Evolutionary conservation across 2,797 vertebrate genomes (phyloP).

Genomic region (Champsocephalus gunnari): DNA sequence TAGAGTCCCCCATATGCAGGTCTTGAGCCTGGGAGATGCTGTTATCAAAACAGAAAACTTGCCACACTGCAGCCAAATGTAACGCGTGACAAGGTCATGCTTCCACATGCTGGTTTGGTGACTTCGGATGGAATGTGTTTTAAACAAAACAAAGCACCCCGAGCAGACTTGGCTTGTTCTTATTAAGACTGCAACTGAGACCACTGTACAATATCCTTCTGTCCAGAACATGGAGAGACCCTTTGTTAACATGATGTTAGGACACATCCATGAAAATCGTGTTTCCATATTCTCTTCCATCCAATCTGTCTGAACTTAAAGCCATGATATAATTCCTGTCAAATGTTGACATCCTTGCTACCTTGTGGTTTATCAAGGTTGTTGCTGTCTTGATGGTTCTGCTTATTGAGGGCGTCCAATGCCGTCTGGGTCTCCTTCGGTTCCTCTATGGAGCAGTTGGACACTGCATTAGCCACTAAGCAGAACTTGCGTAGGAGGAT

Average conservation of each 20-base stretch:
- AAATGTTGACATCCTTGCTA: constrained; percentile 16
- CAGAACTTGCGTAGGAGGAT: constrained; percentile 93
- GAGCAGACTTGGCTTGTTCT: constrained; percentile 27
- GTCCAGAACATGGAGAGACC: not conserved
- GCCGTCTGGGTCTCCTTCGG: constrained; percentile 79
- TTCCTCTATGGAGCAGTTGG: constrained; percentile 86
- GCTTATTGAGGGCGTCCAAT: constrained; percentile 73
- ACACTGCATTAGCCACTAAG: constrained; percentile 91
- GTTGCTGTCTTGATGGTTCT: constrained; percentile 58
- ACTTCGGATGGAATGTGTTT: constrained; percentile 51
- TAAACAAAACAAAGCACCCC: constrained; percentile 38
- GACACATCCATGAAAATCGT: constrained; percentile 9
- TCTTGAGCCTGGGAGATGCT: constrained; percentile 4
- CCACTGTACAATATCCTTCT: constrained; percentile 19
- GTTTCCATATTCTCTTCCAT: constrained; percentile 23
- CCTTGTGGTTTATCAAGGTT: constrained; percentile 64
- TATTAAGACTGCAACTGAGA: constrained; percentile 2
- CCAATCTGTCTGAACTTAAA: not conserved
- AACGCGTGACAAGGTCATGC: constrained; percentile 44
- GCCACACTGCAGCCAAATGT: constrained; percentile 29
- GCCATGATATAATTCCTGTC: not conserved
- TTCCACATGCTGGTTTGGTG: constrained; percentile 68
- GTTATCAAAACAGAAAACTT: constrained; percentile 7
- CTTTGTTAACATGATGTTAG: not conserved
- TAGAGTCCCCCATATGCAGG: constrained; percentile 18